Conservation (phyloP, 2,797 vertebrate species). For the Ctenosaura bakeri region DNA sequence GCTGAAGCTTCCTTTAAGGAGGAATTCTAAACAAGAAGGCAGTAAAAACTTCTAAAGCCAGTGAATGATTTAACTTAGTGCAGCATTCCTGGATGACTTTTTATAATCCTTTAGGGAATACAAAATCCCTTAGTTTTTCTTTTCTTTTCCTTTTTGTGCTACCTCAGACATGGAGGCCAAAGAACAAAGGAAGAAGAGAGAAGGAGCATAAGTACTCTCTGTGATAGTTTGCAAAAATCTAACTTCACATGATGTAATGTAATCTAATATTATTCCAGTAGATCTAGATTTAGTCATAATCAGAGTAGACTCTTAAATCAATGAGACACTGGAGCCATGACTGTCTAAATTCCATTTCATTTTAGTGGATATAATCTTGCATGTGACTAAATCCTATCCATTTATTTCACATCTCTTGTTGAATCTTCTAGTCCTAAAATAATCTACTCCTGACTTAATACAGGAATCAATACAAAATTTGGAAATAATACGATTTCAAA, state of each 20-base stretch:
- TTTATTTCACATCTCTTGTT: background rate
- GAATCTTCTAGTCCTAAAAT: background rate
- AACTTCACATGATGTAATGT: background rate
- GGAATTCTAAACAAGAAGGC: background rate
- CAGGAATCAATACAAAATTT: background rate
- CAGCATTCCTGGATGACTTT: constrained; percentile 1
- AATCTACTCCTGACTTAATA: background rate
- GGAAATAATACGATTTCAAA: background rate
- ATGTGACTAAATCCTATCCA: background rate
- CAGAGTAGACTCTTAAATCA: background rate
- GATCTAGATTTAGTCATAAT: background rate
- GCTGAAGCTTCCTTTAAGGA: background rate
- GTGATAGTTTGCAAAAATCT: constrained; percentile 2
- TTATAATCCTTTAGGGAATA: background rate
- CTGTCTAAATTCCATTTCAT: background rate
- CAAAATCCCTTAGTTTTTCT: background rate
- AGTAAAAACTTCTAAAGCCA: background rate
- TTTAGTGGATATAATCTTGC: background rate
- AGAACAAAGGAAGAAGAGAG: background rate
- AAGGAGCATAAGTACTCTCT: background rate
- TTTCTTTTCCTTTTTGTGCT: background rate
- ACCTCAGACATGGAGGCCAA: background rate
- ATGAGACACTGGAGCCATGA: background rate
- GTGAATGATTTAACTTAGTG: background rate
- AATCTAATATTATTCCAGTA: background rate